Percentiles rank a stretch among this genome's conserved stretches.
Evolutionary conservation across 2,113 vertebrate genomes (phyloP).

Genomic region (Malurus melanocephalus): DNA sequence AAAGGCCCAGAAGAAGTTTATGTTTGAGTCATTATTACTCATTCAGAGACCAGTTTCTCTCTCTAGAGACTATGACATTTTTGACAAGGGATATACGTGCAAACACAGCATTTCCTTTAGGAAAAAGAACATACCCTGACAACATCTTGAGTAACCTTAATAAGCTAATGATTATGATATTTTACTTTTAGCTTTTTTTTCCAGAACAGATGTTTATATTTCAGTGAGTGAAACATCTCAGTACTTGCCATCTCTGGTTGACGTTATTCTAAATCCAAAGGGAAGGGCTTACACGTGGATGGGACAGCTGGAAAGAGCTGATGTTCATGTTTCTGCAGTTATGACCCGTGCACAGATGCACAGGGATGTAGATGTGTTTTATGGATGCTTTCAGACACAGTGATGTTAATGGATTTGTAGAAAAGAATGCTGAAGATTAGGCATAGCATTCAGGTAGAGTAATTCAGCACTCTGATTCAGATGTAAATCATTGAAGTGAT

Average conservation of each 20-base stretch:
- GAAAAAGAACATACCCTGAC: neutral
- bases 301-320: neutral
- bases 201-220: slow-evolving; percentile 15
- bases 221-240: neutral
- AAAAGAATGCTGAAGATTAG: neutral
- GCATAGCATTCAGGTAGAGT: neutral
- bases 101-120: slow-evolving; percentile 23
- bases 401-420: neutral
- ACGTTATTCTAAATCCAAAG: neutral
- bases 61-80: neutral
- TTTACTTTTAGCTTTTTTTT: neutral
- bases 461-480: neutral
- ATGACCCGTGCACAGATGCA: neutral
- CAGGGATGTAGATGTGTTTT: neutral
- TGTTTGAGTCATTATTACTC: slow-evolving; percentile 4
- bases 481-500: neutral
- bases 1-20: neutral
- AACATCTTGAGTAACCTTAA: neutral
- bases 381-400: neutral
- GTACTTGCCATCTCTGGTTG: neutral
- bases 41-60: neutral
- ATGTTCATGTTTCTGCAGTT: neutral
- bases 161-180: neutral
- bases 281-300: neutral
- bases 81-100: neutral